phyloP scores from a whole-genome alignment of 92 coral and sea anemone genomes.

The Bergia puertoricense region DNA sequence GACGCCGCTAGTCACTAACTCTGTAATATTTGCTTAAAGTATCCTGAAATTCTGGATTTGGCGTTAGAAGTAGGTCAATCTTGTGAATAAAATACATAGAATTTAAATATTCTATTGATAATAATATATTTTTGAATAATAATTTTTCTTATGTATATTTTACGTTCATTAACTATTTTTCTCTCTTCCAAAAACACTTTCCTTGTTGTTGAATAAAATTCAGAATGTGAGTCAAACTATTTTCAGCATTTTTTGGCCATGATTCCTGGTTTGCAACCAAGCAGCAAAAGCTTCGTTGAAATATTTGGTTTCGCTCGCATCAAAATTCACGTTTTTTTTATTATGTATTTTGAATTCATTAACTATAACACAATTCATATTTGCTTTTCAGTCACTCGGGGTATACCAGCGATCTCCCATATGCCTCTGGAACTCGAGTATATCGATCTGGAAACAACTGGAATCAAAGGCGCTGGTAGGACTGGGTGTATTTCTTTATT shows the following conservation, averaged over 20 bases:
- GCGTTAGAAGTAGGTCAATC: background rate
- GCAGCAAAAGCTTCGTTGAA: conserved; percentile 31
- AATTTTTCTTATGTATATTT: conserved; percentile 1
- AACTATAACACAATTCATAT: conserved; percentile 44
- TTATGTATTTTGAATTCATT: conserved; percentile 48
- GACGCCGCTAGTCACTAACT: background rate
- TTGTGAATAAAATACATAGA: conserved; percentile 25
- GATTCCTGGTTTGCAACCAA: conserved; percentile 22
- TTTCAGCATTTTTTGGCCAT: background rate
- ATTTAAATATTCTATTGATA: conserved; percentile 41
- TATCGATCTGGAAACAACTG: conserved; percentile 84
- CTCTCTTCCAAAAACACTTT: background rate
- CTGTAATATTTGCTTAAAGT: conserved; percentile 11
- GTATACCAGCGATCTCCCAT: conserved; percentile 31
- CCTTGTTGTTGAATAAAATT: background rate
- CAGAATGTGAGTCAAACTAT: background rate
- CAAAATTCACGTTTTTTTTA: conserved; percentile 43
- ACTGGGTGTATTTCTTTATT: background rate
- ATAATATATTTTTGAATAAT: conserved; percentile 33
- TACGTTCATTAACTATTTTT: conserved; percentile 4
- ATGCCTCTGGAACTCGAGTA: conserved; percentile 81
- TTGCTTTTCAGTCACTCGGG: conserved; percentile 40
- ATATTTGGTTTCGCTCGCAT: conserved; percentile 43
- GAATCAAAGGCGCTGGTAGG: conserved; percentile 81
- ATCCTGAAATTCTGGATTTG: conserved; percentile 1